Conservation (phyloP, 1,140 invertebrate species). For the Cotesia typhae region DNA sequence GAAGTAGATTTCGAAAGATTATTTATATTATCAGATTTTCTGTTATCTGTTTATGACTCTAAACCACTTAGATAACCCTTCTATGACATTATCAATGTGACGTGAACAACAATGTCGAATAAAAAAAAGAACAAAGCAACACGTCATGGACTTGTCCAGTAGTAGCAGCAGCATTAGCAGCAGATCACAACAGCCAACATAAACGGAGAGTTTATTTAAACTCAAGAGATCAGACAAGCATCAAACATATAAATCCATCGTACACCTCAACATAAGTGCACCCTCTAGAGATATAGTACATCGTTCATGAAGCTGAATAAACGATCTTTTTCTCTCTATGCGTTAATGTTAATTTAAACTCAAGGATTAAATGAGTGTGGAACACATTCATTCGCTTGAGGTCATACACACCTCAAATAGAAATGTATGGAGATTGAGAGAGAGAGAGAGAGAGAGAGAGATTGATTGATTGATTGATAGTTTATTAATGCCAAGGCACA, state of each 20-base stretch:
- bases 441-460: neutral
- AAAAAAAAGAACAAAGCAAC: slow-evolving; percentile 22
- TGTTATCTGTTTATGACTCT: slow-evolving; percentile 20
- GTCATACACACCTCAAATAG: slow-evolving; percentile 15
- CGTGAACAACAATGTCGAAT: neutral
- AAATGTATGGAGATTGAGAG: neutral
- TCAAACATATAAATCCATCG: slow-evolving; percentile 13
- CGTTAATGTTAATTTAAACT: slow-evolving; percentile 11
- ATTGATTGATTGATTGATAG: too few relatives aligned
- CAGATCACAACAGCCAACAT: neutral
- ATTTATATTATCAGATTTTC: neutral
- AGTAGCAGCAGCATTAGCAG: too few relatives aligned
- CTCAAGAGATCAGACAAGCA: slow-evolving; percentile 5
- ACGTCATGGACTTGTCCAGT: slow-evolving; percentile 4
- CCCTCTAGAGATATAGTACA: neutral
- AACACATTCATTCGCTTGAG: slow-evolving; percentile 20
- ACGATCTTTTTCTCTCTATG: slow-evolving; percentile 5
- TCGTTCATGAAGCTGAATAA: neutral
- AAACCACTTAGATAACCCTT: slow-evolving; percentile 5
- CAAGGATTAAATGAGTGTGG: slow-evolving; percentile 16
- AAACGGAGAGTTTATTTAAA: slow-evolving; percentile 20
- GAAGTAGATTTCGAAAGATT: too few relatives aligned
- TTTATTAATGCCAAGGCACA: too few relatives aligned
- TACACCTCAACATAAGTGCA: slow-evolving; percentile 17
- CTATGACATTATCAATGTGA: slow-evolving; percentile 12